Percentiles rank a stretch among this genome's conserved stretches.
Evolutionary conservation across 2,888 invertebrate species (phyloP).

Genomic region (Himalopsyche kuldschensis): DNA sequence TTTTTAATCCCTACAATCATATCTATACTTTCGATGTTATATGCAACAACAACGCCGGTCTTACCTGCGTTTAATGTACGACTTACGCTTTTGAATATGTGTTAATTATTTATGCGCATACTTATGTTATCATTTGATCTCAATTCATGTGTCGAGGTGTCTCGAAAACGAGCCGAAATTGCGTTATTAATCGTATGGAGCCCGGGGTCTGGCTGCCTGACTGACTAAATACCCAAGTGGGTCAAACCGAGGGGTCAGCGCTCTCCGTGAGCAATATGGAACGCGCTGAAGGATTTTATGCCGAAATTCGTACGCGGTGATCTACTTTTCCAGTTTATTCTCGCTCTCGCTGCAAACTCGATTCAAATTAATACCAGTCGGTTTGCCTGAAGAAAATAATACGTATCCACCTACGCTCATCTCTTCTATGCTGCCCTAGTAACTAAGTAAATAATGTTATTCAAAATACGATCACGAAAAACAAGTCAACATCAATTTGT

Average conservation of each 20-base stretch:
- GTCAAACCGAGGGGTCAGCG: constrained; percentile 43
- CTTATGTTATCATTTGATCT: neutral
- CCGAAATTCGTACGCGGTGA: constrained; percentile 37
- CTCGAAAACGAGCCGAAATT: neutral
- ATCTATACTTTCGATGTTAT: no score
- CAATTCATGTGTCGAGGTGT: neutral
- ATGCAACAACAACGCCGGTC: no score
- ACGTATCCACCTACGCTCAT: neutral
- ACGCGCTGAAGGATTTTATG: constrained; percentile 32
- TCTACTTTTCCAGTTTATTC: constrained; percentile 40
- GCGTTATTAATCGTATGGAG: neutral
- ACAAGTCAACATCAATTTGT: no score
- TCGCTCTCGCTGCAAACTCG: neutral
- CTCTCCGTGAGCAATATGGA: constrained; percentile 38
- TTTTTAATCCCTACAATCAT: no score
- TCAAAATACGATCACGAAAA: no score
- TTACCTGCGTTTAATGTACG: no score
- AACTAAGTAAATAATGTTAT: no score
- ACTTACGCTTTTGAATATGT: no score
- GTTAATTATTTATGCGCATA: neutral
- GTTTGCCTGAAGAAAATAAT: neutral
- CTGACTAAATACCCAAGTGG: constrained; percentile 15
- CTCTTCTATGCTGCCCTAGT: neutral
- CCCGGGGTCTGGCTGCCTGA: constrained; percentile 3
- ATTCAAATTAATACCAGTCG: neutral